A percentile compares a stretch with the other conserved stretches of the same genome.
phyloP scores from a whole-genome alignment of 2,113 vertebrate species.

The Penelope pileata region DNA sequence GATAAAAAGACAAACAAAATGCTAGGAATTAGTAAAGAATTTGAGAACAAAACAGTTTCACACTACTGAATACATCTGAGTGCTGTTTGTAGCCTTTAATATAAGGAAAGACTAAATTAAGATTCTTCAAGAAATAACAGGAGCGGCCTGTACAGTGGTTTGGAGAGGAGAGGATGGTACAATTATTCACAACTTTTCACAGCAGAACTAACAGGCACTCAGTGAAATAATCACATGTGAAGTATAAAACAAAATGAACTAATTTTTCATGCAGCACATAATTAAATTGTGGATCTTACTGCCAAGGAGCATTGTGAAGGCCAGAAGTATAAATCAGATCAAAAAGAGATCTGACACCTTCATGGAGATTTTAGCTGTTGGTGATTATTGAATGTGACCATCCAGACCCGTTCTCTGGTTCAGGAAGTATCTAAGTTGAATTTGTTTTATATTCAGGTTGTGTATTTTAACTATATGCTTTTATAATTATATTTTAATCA shows the following conservation, averaged over 20 bases:
- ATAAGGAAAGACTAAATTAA: background rate
- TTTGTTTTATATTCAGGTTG: background rate
- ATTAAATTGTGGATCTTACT: constrained; percentile 42
- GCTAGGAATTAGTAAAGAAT: background rate
- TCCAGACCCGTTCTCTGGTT: background rate
- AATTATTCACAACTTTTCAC: background rate
- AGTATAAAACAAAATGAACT: constrained; percentile 48
- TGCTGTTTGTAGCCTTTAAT: background rate
- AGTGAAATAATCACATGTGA: constrained; percentile 50
- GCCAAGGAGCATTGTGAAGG: constrained; percentile 43
- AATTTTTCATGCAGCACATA: constrained; percentile 52
- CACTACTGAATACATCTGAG: background rate
- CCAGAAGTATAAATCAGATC: constrained; percentile 60
- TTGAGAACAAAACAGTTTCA: background rate
- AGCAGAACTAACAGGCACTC: constrained; percentile 6
- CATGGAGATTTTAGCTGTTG: constrained; percentile 9
- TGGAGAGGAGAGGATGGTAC: background rate
- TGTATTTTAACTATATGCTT: background rate
- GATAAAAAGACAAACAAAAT: background rate
- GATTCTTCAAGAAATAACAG: background rate
- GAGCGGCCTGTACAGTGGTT: background rate
- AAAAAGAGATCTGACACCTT: constrained; percentile 40
- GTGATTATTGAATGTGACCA: background rate
- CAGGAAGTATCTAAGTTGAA: background rate
- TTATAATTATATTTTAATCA: background rate